A percentile compares a stretch with the other conserved stretches of the same genome.
phyloP scores from a whole-genome alignment of 2,113 vertebrate genomes.

The Atrichornis clamosus region DNA sequence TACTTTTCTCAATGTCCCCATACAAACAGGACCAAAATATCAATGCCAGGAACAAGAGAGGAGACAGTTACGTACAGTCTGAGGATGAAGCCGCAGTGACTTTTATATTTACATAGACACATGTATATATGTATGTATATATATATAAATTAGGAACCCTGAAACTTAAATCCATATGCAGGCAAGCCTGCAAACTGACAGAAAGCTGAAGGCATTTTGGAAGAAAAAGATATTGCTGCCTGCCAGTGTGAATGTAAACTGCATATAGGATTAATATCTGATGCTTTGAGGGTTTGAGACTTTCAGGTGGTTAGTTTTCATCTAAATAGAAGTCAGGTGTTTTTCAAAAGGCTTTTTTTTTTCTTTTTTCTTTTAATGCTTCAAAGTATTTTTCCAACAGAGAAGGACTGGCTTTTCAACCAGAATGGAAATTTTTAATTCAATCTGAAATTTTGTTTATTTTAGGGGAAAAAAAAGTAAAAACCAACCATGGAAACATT shows the following conservation, averaged over 20 bases:
- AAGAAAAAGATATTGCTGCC: neutral
- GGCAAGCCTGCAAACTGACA: neutral
- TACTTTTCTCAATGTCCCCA: slow-evolving; percentile 58
- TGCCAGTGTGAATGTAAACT: neutral
- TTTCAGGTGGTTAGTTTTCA: slow-evolving; percentile 23
- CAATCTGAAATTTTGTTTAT: slow-evolving; percentile 26
- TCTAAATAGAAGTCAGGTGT: slow-evolving; percentile 38
- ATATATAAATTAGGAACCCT: neutral
- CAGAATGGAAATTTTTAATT: slow-evolving; percentile 56
- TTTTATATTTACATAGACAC: slow-evolving; percentile 13
- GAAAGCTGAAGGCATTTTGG: slow-evolving; percentile 23
- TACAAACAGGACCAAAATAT: slow-evolving; percentile 15
- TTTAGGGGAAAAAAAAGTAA: neutral
- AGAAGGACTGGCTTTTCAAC: neutral
- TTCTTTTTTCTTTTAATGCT: neutral
- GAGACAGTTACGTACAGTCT: slow-evolving; percentile 16
- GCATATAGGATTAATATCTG: neutral
- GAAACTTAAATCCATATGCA: slow-evolving; percentile 6
- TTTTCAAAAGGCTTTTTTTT: neutral
- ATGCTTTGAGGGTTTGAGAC: neutral
- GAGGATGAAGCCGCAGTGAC: neutral
- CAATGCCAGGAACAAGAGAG: slow-evolving; percentile 18
- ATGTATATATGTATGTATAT: neutral
- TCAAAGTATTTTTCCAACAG: slow-evolving; percentile 29
- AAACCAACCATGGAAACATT: neutral